These are phyloP conservation scores for Nasonia longicornis DNA, from an alignment of 1,140 invertebrate species.

Conservation along the genomic window DNA sequence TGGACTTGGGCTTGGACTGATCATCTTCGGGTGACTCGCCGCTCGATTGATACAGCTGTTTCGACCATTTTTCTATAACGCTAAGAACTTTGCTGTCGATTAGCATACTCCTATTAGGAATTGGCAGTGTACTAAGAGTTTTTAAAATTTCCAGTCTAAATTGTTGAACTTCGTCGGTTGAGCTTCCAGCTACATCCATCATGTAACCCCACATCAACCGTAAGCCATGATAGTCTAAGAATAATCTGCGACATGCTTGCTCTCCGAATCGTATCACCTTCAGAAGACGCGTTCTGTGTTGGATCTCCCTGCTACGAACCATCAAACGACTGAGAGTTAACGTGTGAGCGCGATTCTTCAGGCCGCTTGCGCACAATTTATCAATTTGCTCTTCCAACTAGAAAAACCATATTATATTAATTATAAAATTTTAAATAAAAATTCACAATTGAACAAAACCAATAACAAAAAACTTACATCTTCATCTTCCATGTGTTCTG, in stretches of 20 bases:
- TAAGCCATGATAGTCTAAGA: constrained; percentile 95
- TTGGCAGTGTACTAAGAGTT: constrained; percentile 85
- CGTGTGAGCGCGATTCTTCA: constrained; percentile 91
- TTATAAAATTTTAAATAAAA: background rate
- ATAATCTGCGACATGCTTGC: constrained; percentile 85
- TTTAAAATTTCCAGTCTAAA: constrained; percentile 82
- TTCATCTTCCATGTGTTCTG: constrained; percentile 74
- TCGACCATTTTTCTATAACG: constrained; percentile 85
- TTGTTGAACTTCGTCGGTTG: constrained; percentile 70
- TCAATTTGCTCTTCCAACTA: constrained; percentile 85
- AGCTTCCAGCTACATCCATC: constrained; percentile 73
- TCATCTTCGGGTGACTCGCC: constrained; percentile 66
- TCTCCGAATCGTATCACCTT: constrained; percentile 80
- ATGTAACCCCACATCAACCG: constrained; percentile 93
- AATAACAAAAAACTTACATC: constrained; percentile 71
- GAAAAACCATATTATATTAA: constrained; percentile 51
- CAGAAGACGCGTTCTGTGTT: constrained; percentile 79
- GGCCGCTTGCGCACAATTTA: constrained; percentile 77
- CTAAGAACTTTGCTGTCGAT: constrained; percentile 90
- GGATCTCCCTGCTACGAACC: constrained; percentile 87
- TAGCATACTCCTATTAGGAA: constrained; percentile 92
- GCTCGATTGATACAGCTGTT: constrained; percentile 59
- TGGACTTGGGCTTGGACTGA: constrained; percentile 54
- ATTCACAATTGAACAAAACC: background rate
- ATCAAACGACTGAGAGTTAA: constrained; percentile 89